Conservation (phyloP, 2,797 vertebrate species). For the Nothura maculosa region DNA sequence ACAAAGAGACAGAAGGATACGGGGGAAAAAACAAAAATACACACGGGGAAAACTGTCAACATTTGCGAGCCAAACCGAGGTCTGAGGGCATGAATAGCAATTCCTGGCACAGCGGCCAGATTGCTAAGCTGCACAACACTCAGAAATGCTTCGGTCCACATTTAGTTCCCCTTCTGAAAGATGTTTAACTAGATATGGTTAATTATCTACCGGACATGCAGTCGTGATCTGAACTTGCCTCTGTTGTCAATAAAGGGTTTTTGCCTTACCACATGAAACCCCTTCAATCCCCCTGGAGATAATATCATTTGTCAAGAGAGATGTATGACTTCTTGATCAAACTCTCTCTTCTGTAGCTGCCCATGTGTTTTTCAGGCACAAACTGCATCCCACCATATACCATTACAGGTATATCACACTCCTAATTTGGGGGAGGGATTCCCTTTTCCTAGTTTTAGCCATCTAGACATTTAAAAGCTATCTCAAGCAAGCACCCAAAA, state of each 20-base stretch:
- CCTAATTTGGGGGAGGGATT: not conserved
- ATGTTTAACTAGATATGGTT: not conserved
- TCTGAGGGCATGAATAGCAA: not conserved
- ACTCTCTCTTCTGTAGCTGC: not conserved
- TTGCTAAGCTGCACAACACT: not conserved
- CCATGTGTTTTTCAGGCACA: not conserved
- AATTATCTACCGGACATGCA: not conserved
- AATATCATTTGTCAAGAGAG: not conserved
- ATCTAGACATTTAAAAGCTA: not conserved
- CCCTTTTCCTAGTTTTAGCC: not conserved
- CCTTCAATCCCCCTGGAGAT: not conserved
- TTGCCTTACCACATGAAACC: not conserved
- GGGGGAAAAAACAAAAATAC: not conserved
- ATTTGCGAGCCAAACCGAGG: not conserved
- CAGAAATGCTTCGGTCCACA: not conserved
- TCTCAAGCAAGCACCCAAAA: not conserved
- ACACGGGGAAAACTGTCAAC: not conserved
- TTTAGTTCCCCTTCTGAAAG: constrained; percentile 2
- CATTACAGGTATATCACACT: not conserved
- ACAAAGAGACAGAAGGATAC: not conserved
- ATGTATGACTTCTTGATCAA: not conserved
- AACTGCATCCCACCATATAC: not conserved
- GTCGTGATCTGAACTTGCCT: not conserved
- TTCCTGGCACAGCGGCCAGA: not conserved
- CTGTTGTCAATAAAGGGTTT: not conserved